Percentiles rank a stretch among this genome's conserved stretches.
Conservation (phyloP, 2,113 vertebrate species). For the Tylochromis polylepis region DNA sequence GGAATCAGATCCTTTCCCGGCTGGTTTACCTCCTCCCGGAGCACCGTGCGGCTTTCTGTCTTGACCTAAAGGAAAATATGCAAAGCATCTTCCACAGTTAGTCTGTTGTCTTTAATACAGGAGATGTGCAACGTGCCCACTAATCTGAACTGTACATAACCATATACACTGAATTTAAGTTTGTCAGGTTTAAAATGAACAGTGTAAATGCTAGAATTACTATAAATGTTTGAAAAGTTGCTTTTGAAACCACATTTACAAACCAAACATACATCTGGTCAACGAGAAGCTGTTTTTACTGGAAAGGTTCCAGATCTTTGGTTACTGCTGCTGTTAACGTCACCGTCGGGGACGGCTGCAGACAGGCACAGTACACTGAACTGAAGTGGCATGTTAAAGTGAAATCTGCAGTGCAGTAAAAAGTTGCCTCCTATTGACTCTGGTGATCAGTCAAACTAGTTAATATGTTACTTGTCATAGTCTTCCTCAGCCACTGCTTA, state of each 20-base stretch:
- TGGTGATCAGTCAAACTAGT: not conserved
- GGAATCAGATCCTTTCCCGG: not conserved
- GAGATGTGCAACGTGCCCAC: not conserved
- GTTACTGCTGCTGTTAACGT: not conserved
- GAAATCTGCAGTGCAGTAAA: not conserved
- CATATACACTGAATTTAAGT: rapidly evolving
- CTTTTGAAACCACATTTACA: rapidly evolving
- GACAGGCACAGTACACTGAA: not conserved
- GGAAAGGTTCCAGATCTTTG: not conserved
- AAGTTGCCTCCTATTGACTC: not conserved
- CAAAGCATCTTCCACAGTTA: not conserved
- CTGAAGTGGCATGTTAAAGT: not conserved
- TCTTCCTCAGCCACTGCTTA: not conserved
- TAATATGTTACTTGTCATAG: not conserved
- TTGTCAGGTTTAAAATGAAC: not conserved
- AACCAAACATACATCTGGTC: not conserved
- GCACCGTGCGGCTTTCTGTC: not conserved
- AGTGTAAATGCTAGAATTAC: not conserved
- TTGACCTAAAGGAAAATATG: not conserved
- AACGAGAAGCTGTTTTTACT: not conserved
- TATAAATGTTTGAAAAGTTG: not conserved
- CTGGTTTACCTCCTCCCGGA: not conserved
- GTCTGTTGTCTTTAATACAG: not conserved
- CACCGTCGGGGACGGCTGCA: not conserved
- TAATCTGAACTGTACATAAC: not conserved